Evolutionary conservation across 2,797 vertebrate species (phyloP), one percentile per base, ranked within the genome.

Genomic region (Alectoris magna): DNA sequence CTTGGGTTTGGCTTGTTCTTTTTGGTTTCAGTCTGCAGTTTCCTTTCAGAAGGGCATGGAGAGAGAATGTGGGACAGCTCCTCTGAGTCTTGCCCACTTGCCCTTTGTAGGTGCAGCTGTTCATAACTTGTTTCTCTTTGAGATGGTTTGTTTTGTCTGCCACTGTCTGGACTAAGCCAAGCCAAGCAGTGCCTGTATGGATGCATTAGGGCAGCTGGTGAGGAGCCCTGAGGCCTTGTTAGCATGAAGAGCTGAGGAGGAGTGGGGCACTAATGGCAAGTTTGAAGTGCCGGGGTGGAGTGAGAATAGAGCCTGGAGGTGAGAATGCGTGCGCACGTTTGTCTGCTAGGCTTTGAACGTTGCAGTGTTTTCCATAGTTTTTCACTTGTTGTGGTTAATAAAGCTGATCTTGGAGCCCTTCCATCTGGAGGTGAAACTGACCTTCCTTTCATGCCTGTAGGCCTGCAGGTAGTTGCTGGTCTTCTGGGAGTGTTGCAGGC

Each of bases 401-500:
- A 71, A 68, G 43, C 49, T 15, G 8, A 41, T 41, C 9, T 11
- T 23, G 70, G 8, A 87, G 36, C n/a, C 31, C 6, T 79, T 71
- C 12, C 18, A 31, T 22, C 15, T 34, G 31, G 46, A 63, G 11
- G 12, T 43, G 56, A 63, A 84, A 34, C 73, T 86, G 71, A 39
- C 2, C 0, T 46, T 78, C 72, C 19, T 48, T 80, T 41, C 0
- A 0, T 48, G 3, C 34, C 56, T n/a, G 9, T 15, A 69, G 58
- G 31, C 44, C 62, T 82, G 36, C 64, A 51, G 34, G 36, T 41
- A 83, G 41, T 79, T 87, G 67, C 67, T 60, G 56, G 48, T n/a
- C 60, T 85, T 48, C 62, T 23, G 8, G 56, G 56, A 56, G 21
- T 29, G 48, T 23, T 71, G 6, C 34, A 36, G 43, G 77, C 77